Conservation (phyloP, 1,140 invertebrate species). For the Pseudomyrmex pallidus region DNA sequence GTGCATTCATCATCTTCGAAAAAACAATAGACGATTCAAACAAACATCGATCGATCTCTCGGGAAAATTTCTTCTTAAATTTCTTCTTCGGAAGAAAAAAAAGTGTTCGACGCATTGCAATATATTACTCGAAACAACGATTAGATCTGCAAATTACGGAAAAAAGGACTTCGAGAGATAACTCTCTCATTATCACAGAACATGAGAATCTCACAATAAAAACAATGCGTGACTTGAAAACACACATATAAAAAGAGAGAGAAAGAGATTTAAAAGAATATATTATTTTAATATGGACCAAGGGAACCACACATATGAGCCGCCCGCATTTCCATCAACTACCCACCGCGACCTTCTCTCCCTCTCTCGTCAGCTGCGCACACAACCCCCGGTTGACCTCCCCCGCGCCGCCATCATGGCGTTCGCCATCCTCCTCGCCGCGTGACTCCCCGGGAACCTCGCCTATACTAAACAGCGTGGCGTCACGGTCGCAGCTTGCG, state of each 20-base stretch:
- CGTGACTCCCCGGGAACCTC: conserved; percentile 40
- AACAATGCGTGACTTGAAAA: background rate
- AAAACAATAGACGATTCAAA: background rate
- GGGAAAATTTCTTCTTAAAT: background rate
- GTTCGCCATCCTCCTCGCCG: conserved; percentile 42
- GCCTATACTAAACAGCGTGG: background rate
- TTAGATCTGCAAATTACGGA: background rate
- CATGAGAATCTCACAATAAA: conserved; percentile 21
- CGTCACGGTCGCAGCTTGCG: conserved; percentile 28
- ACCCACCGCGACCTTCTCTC: conserved; percentile 33
- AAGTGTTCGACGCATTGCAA: background rate
- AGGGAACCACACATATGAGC: conserved; percentile 7
- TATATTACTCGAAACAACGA: background rate
- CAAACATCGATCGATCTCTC: too few relatives aligned
- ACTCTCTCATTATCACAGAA: background rate
- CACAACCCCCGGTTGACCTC: conserved; percentile 47
- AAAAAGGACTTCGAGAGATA: background rate
- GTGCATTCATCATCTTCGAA: background rate
- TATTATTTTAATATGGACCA: background rate
- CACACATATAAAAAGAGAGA: background rate
- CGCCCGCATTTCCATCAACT: conserved; percentile 23
- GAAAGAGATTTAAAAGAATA: background rate
- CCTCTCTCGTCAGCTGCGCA: conserved; percentile 46
- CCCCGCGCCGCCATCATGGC: conserved; percentile 44
- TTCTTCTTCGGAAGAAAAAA: background rate